Evolutionary conservation across 2,113 vertebrate genomes (phyloP), one percentile per base, ranked within the genome.

Genomic region (Butastur rufipennis): DNA sequence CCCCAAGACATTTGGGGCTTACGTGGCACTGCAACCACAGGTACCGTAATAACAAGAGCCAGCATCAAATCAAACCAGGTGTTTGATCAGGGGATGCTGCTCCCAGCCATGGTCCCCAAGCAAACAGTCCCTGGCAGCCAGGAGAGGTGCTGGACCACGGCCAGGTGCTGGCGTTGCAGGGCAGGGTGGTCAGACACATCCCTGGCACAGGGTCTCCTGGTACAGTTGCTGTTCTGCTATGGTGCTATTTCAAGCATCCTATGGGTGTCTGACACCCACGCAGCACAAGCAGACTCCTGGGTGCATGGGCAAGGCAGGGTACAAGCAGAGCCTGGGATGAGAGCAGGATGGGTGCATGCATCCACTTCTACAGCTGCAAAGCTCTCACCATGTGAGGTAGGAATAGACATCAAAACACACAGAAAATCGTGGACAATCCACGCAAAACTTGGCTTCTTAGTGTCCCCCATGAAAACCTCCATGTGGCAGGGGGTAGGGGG

Each of bases 21-120:
- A 40, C 0, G 0, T 40, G 40, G 25, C n/a, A 32, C 38, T 81
- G 66, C 31, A 63, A 1, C 11, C 9, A 6, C 17, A 7, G 0
- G 19, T 13, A 12, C 9, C 0, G 2, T 38, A n/a, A 81, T 21
- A 73, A 90, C 27, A 21, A 86, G 47, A 62, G 40, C 14, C 72
- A 70, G 47, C 67, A 81, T 27, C 59, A 66, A 86, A 90, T 45
- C 50, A n/a, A 83, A 71, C 2, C 16, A 13, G 34, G 22, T 45
- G 34, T 63, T 59, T 45, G 66, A 70, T n/a, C n/a, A 50, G 40
- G 32, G 32, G 29, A 50, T 75, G 52, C 16, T 6, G 14, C 22
- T 94, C 31, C 63, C 74, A 42, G 70, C 27, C 0, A 0, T 38
- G 55, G 14, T 71, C 13, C 42, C 66, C 40, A 7, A 3, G 8